These are phyloP conservation scores for Uropsilus gracilis DNA, from an alignment of 2,113 vertebrate species.

Conservation along the genomic window DNA sequence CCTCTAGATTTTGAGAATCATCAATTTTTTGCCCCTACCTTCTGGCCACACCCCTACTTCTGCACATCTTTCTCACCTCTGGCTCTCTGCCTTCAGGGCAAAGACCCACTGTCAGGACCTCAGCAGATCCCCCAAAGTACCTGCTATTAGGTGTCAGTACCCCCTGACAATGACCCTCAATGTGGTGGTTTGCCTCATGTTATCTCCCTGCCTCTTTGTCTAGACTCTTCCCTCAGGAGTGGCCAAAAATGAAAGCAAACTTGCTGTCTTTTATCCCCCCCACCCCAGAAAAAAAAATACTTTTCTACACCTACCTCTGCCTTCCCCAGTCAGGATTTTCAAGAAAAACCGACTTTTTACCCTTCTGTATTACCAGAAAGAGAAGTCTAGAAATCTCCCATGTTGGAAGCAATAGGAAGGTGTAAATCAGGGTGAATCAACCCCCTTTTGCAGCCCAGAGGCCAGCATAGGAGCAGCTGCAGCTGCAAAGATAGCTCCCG, in stretches of 20 bases:
- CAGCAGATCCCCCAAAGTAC: not conserved
- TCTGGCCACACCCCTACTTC: too few relatives aligned
- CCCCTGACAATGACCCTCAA: not conserved
- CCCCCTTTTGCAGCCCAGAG: not conserved
- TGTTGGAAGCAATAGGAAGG: not conserved
- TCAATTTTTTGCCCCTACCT: not conserved
- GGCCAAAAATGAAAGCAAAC: not conserved
- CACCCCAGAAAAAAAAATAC: not conserved
- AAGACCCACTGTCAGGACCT: not conserved
- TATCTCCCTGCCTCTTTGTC: not conserved
- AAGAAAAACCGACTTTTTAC: not conserved
- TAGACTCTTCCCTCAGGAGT: not conserved
- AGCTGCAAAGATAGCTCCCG: not conserved
- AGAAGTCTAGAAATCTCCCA: not conserved
- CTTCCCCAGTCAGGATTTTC: not conserved
- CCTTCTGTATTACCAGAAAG: not conserved
- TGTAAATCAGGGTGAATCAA: not conserved
- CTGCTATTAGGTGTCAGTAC: not conserved
- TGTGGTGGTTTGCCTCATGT: too few relatives aligned
- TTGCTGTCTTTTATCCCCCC: not conserved
- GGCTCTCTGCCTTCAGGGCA: not conserved
- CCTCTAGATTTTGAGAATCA: not conserved
- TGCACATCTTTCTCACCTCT: too few relatives aligned
- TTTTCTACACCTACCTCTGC: not conserved
- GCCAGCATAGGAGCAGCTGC: not conserved